These are phyloP conservation scores for Yponomeuta cagnagella DNA, from an alignment of 2,888 invertebrate genomes.

Conservation along the genomic window DNA sequence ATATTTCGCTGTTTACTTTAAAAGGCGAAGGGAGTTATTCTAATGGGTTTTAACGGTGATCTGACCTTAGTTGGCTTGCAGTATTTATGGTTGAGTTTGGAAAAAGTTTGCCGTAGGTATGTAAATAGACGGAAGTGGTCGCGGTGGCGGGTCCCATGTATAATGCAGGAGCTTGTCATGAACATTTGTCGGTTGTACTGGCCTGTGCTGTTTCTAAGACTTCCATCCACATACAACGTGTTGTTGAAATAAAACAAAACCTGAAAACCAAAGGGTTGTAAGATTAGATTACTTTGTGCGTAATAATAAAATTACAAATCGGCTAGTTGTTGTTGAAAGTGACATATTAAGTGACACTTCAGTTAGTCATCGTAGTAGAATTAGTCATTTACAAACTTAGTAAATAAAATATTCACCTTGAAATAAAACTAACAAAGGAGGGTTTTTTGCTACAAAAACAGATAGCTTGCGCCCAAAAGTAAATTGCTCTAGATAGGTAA, in stretches of 20 bases:
- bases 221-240: not conserved
- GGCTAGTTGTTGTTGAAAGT: too few species aligned
- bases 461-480: not conserved
- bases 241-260: not conserved
- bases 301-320: too few species aligned
- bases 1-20: not conserved
- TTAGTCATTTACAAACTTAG: too few species aligned
- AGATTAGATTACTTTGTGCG: too few species aligned
- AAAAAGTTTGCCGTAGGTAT: conserved; percentile 35
- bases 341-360: too few species aligned
- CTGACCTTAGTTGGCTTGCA: conserved; percentile 4
- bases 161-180: conserved; percentile 68
- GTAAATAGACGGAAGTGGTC: conserved; percentile 44
- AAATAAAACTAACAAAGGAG: too few species aligned
- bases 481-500: conserved; percentile 2
- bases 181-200: conserved; percentile 69
- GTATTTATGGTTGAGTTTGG: conserved; percentile 7
- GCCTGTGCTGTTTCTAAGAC: not conserved
- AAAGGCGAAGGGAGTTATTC: conserved; percentile 8
- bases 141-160: conserved; percentile 56
- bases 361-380: too few species aligned
- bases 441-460: not conserved
- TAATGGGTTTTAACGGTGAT: conserved; percentile 6
- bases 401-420: too few species aligned
- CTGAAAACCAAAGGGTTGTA: too few species aligned